Conservation (phyloP, 2,797 vertebrate species). For the Chaetodon trifasciatus region DNA sequence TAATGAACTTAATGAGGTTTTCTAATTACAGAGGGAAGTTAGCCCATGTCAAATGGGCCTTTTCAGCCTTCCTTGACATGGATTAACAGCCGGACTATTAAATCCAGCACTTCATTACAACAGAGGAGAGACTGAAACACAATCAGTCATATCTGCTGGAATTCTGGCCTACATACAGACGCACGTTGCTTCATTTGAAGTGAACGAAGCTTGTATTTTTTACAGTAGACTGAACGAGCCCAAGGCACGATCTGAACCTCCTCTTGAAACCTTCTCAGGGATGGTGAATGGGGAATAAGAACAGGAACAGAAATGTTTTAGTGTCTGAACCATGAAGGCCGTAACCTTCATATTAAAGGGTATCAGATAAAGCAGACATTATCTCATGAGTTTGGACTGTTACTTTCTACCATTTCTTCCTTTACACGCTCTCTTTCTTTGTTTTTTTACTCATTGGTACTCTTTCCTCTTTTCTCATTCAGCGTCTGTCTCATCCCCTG, state of each 20-base stretch:
- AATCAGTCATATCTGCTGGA: constrained; percentile 66
- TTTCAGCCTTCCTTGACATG: constrained; percentile 78
- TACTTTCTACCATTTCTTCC: constrained; percentile 27
- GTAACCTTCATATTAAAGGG: constrained; percentile 48
- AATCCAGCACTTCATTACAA: constrained; percentile 69
- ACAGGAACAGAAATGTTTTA: constrained; percentile 38
- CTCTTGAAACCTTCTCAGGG: constrained; percentile 55
- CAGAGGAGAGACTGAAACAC: constrained; percentile 51
- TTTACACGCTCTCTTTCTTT: constrained; percentile 3
- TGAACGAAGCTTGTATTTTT: constrained; percentile 59
- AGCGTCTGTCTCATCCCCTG: constrained; percentile 22
- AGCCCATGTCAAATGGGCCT: constrained; percentile 81
- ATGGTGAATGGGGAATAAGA: constrained; percentile 52
- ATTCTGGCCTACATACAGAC: constrained; percentile 64
- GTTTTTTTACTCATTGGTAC: constrained; percentile 22
- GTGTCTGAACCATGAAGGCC: constrained; percentile 49
- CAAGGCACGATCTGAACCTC: constrained; percentile 45
- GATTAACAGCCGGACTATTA: constrained; percentile 82
- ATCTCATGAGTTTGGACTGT: constrained; percentile 28
- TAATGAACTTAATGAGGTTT: constrained; percentile 87
- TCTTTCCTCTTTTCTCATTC: constrained; percentile 7
- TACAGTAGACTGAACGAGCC: constrained; percentile 45
- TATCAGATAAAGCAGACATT: constrained; percentile 38
- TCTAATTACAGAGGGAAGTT: constrained; percentile 83
- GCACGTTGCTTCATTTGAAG: constrained; percentile 50